Conservation (phyloP, 2,797 vertebrate genomes). For the Hypotaenidia philippensis region DNA sequence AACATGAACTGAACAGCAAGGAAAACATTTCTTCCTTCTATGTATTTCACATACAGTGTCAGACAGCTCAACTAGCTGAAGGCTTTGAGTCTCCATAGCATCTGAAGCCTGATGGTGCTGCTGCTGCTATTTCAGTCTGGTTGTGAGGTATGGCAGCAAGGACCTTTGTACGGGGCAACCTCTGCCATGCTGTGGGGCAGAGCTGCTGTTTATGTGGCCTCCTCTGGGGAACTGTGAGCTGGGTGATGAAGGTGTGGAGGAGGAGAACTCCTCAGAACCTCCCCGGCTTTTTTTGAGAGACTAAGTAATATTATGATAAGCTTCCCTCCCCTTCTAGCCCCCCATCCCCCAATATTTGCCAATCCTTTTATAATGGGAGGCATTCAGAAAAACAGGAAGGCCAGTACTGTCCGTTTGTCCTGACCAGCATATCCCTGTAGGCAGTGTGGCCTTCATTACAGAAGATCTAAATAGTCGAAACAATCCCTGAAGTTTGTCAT, state of each 20-base stretch:
- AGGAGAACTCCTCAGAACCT: neutral
- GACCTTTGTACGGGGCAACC: fast-evolving
- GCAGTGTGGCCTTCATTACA: neutral
- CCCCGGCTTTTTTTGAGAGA: neutral
- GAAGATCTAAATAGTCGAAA: neutral
- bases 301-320: neutral
- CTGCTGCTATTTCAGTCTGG: neutral
- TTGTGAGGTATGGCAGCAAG: fast-evolving
- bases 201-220: neutral
- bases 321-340: no score
- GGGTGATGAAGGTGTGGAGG: neutral
- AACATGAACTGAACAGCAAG: neutral
- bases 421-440: neutral
- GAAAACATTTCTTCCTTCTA: neutral
- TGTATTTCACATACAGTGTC: neutral
- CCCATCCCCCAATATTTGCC: neutral
- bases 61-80: neutral
- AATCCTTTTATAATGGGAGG: neutral
- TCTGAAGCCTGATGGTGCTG: neutral
- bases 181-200: fast-evolving
- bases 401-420: neutral
- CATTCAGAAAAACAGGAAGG: neutral
- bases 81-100: neutral
- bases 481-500: neutral
- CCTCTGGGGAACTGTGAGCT: neutral